Percentiles rank a stretch among this genome's conserved stretches.
These are phyloP conservation scores for Scopus umbretta DNA, from an alignment of 2,113 vertebrate genomes.

Conservation along the genomic window DNA sequence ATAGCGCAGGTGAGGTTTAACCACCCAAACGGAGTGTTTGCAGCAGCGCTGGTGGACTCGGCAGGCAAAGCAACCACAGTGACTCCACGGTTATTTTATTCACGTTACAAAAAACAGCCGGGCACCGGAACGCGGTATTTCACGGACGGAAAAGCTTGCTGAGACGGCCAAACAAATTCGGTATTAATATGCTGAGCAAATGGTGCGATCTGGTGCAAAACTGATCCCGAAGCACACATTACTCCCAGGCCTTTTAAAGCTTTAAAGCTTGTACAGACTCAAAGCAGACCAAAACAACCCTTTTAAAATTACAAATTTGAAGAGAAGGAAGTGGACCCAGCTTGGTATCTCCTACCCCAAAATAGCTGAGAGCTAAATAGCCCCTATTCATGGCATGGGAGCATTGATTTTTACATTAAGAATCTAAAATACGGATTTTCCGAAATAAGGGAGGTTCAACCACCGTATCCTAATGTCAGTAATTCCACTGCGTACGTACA, in stretches of 20 bases:
- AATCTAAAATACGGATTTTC: background rate
- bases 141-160: background rate
- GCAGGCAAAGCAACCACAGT: constrained; percentile 11
- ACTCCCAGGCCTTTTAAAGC: background rate
- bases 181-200: background rate
- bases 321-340: background rate
- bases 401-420: background rate
- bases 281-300: background rate
- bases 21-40: background rate
- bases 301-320: background rate
- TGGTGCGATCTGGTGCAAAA: background rate
- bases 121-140: background rate
- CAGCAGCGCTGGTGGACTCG: background rate
- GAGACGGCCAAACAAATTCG: background rate
- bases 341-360: background rate
- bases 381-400: background rate
- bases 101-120: background rate
- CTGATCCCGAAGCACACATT: background rate
- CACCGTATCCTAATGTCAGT: background rate
- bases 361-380: background rate
- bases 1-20: background rate
- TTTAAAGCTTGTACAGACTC: background rate
- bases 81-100: background rate
- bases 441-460: background rate
- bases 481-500: accelerated